Conservation (phyloP, 2,113 vertebrate genomes). For the Stigmatopora argus region DNA sequence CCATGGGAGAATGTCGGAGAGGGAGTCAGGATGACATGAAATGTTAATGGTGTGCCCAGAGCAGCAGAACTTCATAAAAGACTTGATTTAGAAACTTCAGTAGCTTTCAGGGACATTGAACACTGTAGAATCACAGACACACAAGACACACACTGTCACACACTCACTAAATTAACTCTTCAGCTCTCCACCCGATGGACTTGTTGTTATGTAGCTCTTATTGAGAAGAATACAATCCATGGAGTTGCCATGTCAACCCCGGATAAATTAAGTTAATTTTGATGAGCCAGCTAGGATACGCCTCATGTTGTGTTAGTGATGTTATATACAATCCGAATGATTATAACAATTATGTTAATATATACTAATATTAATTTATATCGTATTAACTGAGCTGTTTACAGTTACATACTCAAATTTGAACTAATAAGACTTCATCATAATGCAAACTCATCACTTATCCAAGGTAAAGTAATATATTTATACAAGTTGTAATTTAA, state of each 20-base stretch:
- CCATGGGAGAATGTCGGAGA: conserved; percentile 40
- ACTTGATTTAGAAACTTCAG: conserved; percentile 56
- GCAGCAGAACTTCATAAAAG: conserved; percentile 63
- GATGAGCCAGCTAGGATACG: too few relatives aligned
- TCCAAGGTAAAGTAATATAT: too few relatives aligned
- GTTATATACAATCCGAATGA: neutral
- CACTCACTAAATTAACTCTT: neutral
- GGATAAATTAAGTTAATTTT: neutral
- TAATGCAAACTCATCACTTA: too few relatives aligned
- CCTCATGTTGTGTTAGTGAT: neutral
- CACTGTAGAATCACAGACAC: conserved; percentile 23
- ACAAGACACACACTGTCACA: conserved; percentile 4
- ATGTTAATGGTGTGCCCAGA: conserved; percentile 65
- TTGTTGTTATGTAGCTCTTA: conserved; percentile 16
- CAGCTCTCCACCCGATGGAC: neutral
- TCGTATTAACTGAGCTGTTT: too few relatives aligned
- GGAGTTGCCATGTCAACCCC: neutral
- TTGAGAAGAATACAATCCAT: neutral
- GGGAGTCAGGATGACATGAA: conserved; percentile 56
- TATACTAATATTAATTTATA: too few relatives aligned
- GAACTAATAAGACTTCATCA: too few relatives aligned
- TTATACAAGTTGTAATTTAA: too few relatives aligned
- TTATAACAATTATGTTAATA: too few relatives aligned
- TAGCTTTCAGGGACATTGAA: conserved; percentile 49
- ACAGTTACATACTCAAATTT: too few relatives aligned